Base-by-base conservation (phyloP, 2,888 invertebrate species). In the Camptogramma bilineatum region DNA sequence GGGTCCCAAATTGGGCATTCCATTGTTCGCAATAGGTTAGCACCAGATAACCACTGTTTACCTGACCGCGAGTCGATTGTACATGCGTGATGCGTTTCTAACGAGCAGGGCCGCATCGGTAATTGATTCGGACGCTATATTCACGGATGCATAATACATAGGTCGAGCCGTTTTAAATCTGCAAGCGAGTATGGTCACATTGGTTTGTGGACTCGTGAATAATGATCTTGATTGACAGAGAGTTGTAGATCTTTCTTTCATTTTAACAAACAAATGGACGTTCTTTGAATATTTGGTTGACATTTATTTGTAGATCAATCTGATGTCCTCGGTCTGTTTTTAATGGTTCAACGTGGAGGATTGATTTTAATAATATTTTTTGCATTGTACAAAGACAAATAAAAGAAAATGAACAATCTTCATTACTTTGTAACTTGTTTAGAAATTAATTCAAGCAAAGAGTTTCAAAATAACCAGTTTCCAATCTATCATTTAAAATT, bases 11-110 rank as follows among this genome's bases (percentile, higher is more conserved):
- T 91, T 91, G 90, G 91, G 85, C 81, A 80, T 75, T 65, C 89
- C 91, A 91, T 91, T 91, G 91, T 91, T 85, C 80, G 70, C 82
- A 80, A 82, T 84, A 84, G 85, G 83, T 88, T 88, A 88, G 88
- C 90, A 87, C 90, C 88, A 89, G 88, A 88, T 88, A 90, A 88
- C 83, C 82, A 81, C 82, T 87, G 90, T 87, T 88, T 87, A 84
- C 86, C 84, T 85, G 84, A 83, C 85, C 71, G 79, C 84, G 81
- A 79, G 77, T 76, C 90, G 88, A 91, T 91, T 91, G 89, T 87
- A 90, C 87, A 93, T 93, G 91, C 92, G 91, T 91, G 92, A 91
- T 90, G 92, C 93, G 92, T 92, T 91, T 91, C 92, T 91, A 92
- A 92, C 92, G 91, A 93, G 92, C 83, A 67, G 48, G 76, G 76